Conservation (phyloP, 2,888 invertebrate genomes). For the Eupithecia tripunctaria region DNA sequence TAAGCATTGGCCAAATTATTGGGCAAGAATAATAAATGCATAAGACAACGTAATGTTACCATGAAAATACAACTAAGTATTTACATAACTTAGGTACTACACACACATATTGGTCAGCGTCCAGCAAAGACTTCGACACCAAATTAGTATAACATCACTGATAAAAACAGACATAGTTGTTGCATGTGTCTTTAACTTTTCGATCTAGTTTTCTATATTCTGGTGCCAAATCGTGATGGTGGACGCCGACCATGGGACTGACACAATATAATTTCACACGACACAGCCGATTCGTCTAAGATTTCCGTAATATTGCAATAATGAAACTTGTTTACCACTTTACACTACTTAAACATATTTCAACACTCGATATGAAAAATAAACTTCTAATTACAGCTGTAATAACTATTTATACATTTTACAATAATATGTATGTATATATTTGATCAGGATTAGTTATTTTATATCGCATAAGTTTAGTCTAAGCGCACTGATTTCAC, state of each 20-base stretch:
- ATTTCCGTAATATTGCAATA: conserved; percentile 74
- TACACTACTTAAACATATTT: conserved; percentile 82
- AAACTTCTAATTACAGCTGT: conserved; percentile 84
- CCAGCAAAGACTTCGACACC: background rate
- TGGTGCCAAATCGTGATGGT: background rate
- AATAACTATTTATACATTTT: conserved; percentile 85
- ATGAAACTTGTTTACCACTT: conserved; percentile 75
- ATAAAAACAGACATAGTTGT: background rate
- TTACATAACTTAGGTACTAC: conserved; percentile 73
- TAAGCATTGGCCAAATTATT: conserved; percentile 36
- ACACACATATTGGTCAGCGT: conserved; percentile 51
- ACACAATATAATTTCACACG: conserved; percentile 73
- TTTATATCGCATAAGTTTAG: conserved; percentile 67
- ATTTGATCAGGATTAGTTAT: conserved; percentile 65
- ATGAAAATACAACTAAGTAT: conserved; percentile 51
- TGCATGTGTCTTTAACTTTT: background rate
- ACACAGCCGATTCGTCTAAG: conserved; percentile 83
- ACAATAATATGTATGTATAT: conserved; percentile 71
- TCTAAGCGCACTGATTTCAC: conserved; percentile 79
- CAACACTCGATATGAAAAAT: conserved; percentile 85
- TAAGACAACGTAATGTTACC: conserved; percentile 39
- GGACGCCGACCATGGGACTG: conserved; percentile 53
- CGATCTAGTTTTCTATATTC: background rate
- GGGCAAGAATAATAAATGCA: conserved; percentile 53
- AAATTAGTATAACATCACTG: background rate